Evolutionary conservation across 2,113 vertebrate genomes (phyloP).

Genomic region (Phainopepla nitens): DNA sequence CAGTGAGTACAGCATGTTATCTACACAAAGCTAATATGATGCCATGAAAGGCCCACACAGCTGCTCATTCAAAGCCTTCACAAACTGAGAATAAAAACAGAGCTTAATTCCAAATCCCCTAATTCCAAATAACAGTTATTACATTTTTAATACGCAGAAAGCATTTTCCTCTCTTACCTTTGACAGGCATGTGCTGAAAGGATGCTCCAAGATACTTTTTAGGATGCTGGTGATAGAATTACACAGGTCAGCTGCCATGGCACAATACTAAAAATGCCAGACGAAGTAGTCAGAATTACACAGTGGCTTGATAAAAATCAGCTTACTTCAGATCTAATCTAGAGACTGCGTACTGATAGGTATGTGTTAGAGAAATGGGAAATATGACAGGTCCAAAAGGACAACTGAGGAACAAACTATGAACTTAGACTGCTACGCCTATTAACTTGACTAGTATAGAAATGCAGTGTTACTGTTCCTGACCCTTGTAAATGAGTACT

Average conservation of each 20-base stretch:
- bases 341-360: neutral
- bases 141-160: neutral
- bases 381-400: neutral
- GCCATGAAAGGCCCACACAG: neutral
- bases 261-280: slow-evolving; percentile 29
- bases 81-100: neutral
- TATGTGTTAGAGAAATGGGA: neutral
- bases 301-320: slow-evolving; percentile 56
- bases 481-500: neutral
- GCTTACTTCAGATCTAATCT: slow-evolving; percentile 58
- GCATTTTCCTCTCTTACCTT: slow-evolving; percentile 15
- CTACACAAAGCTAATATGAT: neutral
- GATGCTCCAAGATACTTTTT: neutral
- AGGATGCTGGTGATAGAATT: neutral
- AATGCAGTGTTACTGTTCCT: neutral
- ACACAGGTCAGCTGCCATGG: slow-evolving; percentile 10
- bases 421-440: neutral
- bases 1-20: neutral
- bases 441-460: neutral
- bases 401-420: neutral
- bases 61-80: slow-evolving; percentile 6
- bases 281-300: slow-evolving; percentile 34
- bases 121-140: neutral
- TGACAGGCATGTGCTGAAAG: neutral
- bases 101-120: neutral